Evolutionary conservation across 2,888 invertebrate species (phyloP), one percentile per base, ranked within the genome.

Genomic region (Drosophila mulleri): DNA sequence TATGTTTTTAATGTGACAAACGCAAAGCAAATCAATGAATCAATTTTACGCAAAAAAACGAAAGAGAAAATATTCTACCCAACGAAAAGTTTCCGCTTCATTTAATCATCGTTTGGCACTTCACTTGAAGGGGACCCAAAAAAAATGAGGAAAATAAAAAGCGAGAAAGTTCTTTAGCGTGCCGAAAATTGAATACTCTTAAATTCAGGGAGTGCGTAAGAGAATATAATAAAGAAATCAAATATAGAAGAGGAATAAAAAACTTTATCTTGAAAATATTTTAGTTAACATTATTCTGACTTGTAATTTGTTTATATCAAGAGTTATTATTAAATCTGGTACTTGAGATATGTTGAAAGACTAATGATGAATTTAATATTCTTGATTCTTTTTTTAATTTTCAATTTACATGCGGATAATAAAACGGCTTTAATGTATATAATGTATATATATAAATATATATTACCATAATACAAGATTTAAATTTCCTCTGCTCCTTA

Each of bases 71-170:
- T 52, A 20, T 62, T 48, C n/a, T 29, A 29, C 50, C 50, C 56
- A 68, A 32, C 50, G 42, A 57, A 72, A 76, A 75, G 68, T 85
- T 74, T 78, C 74, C 80, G 71, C 74, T 83, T 86, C 83, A 87
- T 87, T 86, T 65, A 73, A 69, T 60, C 42, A 35, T 64, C 59
- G 48, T 60, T 62, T 54, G 60, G 64, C 64, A 60, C 67, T 71
- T 65, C 50, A 67, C 72, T 65, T 45, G 18, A 59, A 56, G 26
- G 42, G 52, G 37, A 20, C 23, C 29, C 56, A 41, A n/a, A 12
- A 54, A 32, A 52, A 57, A 32, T 16, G 12, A 26, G 39, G 4
- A 18, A 37, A 50, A 41, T 32, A 29, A 18, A 20, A 26, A 47
- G n/a, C 29, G 8, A 29, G 12, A 41, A 18, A 6, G n/a, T 12